Percentiles rank a stretch among this genome's conserved stretches.
Evolutionary conservation across 2,113 vertebrate genomes (phyloP).

Genomic region (Struthidea cinerea): DNA sequence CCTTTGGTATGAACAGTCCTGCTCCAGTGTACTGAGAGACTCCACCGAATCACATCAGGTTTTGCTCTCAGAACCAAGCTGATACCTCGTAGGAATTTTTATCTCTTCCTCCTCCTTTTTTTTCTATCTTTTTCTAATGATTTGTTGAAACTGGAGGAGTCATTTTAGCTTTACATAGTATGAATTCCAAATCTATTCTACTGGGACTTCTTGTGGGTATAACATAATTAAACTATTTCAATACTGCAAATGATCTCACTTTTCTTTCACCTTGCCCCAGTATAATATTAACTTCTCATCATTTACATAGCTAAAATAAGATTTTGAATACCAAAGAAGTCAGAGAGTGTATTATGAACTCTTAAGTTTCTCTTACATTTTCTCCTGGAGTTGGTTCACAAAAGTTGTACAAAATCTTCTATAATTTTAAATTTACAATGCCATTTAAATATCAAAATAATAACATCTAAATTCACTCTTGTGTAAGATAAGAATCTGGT

Average conservation of each 20-base stretch:
- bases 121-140: background rate
- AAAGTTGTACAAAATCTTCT: background rate
- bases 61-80: background rate
- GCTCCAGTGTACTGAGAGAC: background rate
- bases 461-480: background rate
- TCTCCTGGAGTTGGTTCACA: background rate
- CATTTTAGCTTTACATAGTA: constrained; percentile 28
- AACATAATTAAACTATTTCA: constrained; percentile 46
- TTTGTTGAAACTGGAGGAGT: constrained; percentile 37
- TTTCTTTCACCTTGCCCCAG: constrained; percentile 9
- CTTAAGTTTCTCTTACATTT: background rate
- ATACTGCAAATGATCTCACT: constrained; percentile 29
- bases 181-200: constrained; percentile 27
- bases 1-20: background rate
- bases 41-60: background rate
- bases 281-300: constrained; percentile 30
- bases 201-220: constrained; percentile 7
- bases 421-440: background rate
- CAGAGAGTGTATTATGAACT: background rate
- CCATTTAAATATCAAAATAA: background rate
- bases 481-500: background rate
- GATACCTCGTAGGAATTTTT: background rate
- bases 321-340: constrained; percentile 9
- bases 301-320: constrained; percentile 49
- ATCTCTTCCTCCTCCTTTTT: background rate